phyloP scores from a whole-genome alignment of 2,888 invertebrate genomes.

The Pycnomerus fuliginosus region DNA sequence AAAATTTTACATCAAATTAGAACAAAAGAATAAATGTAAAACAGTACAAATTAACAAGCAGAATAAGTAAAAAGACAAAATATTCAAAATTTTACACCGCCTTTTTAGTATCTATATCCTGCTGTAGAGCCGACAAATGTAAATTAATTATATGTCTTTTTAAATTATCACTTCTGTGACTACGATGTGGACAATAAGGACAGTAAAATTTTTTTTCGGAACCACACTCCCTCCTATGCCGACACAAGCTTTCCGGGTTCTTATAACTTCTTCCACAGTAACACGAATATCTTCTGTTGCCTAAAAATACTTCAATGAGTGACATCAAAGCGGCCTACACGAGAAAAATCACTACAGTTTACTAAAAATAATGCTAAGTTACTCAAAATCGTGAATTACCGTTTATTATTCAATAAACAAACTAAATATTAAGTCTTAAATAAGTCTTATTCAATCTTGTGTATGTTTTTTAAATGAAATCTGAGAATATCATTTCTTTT shows the following conservation, averaged over 20 bases:
- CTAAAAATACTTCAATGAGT: constrained; percentile 9
- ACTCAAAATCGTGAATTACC: not conserved
- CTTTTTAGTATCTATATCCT: not conserved
- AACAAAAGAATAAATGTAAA: no score
- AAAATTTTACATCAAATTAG: no score
- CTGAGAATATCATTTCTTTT: constrained; percentile 40
- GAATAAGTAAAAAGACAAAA: not conserved
- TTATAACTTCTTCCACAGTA: constrained; percentile 36
- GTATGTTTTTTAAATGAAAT: constrained; percentile 41
- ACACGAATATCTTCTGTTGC: constrained; percentile 18
- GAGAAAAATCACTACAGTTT: constrained; percentile 2
- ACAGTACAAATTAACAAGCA: constrained; percentile 1
- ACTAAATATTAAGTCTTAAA: not conserved
- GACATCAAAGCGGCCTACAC: no score
- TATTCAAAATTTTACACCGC: no score
- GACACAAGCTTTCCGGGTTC: constrained; percentile 33
- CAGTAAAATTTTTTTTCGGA: constrained; percentile 31
- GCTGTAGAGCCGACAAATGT: constrained; percentile 5
- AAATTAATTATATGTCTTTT: constrained; percentile 16
- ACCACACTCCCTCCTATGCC: constrained; percentile 35
- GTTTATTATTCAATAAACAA: not conserved
- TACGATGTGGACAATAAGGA: constrained; percentile 30
- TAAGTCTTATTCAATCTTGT: constrained; percentile 30
- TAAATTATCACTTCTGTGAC: constrained; percentile 18
- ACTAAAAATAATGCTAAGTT: constrained; percentile 1